phyloP scores from a whole-genome alignment of 2,113 vertebrate species.

The Caretta caretta region DNA sequence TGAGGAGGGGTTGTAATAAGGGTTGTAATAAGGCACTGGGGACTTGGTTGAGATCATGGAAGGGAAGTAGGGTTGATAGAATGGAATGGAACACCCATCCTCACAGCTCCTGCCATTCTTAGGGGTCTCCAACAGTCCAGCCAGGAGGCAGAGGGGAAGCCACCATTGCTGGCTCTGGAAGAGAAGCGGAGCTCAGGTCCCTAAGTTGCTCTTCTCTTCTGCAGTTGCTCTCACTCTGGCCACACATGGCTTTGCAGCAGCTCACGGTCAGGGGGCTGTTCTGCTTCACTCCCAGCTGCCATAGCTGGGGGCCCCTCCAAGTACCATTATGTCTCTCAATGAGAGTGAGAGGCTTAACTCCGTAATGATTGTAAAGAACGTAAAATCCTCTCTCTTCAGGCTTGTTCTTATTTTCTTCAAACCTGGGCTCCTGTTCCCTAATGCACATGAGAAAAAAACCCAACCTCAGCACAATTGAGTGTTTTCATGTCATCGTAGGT shows the following conservation, averaged over 20 bases:
- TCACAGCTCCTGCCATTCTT: not conserved
- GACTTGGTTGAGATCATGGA: not conserved
- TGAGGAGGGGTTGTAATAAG: not conserved
- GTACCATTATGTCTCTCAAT: not conserved
- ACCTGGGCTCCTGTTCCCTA: slow-evolving; percentile 45
- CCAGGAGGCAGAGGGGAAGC: not conserved
- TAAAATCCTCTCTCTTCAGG: not conserved
- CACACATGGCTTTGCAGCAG: not conserved
- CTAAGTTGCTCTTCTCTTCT: not conserved
- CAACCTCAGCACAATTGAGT: slow-evolving; percentile 17
- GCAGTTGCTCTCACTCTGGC: not conserved
- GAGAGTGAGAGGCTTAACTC: not conserved
- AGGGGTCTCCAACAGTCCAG: not conserved
- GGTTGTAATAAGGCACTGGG: not conserved
- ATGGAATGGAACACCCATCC: not conserved
- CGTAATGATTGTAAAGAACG: not conserved
- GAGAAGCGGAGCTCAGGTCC: not conserved
- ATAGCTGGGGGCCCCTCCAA: not conserved
- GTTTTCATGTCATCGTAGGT: slow-evolving; percentile 2
- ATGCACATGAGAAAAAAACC: not conserved
- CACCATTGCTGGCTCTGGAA: not conserved
- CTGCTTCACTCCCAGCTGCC: not conserved
- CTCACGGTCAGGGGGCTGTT: too few species aligned
- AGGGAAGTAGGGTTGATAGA: not conserved
- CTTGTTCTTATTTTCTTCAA: slow-evolving; percentile 59